These are phyloP conservation scores for Pyrgilauda ruficollis DNA, from an alignment of 2,113 vertebrate species.

Conservation along the genomic window DNA sequence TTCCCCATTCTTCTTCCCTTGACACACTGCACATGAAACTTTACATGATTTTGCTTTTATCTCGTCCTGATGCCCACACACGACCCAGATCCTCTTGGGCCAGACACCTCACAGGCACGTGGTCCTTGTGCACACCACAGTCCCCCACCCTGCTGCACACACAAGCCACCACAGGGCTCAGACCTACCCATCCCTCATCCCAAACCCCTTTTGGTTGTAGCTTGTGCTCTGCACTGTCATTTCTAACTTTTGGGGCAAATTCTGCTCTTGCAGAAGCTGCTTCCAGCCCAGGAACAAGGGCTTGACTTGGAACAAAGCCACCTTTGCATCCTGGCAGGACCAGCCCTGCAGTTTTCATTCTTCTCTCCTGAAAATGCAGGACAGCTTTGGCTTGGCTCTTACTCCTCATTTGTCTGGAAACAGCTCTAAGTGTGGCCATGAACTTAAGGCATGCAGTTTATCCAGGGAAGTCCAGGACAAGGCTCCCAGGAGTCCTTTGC, in stretches of 20 bases:
- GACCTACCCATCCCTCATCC: not conserved
- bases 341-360: not conserved
- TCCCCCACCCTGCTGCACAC: not conserved
- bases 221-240: not conserved
- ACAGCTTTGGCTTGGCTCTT: not conserved
- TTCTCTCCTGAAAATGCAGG: not conserved
- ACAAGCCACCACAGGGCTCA: not conserved
- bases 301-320: not conserved
- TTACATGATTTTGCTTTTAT: not conserved
- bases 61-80: not conserved
- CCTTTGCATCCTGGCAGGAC: not conserved
- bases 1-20: conserved; percentile 59
- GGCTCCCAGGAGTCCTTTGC: conserved; percentile 11
- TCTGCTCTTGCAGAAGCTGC: not conserved
- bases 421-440: conserved; percentile 2
- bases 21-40: not conserved
- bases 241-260: not conserved
- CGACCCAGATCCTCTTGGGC: not conserved
- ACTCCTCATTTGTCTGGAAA: conserved; percentile 24
- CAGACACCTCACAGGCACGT: not conserved
- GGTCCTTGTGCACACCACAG: not conserved
- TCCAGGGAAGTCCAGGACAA: conserved; percentile 29
- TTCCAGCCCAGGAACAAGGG: not conserved
- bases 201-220: not conserved
- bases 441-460: conserved; percentile 12